Evolutionary conservation across 2,113 vertebrate species (phyloP).

Genomic region (Numida meleagris): DNA sequence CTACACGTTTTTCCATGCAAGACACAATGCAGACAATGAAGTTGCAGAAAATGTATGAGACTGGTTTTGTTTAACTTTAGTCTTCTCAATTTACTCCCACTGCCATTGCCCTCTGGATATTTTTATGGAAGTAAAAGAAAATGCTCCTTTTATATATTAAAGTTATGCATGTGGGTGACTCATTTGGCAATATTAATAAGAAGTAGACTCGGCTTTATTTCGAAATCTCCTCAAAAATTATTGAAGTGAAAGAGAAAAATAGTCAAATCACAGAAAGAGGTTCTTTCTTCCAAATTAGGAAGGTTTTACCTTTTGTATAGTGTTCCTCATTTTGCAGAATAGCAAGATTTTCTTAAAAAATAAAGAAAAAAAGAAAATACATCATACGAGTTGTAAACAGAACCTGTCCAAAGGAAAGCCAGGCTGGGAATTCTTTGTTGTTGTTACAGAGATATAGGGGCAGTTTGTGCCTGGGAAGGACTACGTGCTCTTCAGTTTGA

Average conservation of each 20-base stretch:
- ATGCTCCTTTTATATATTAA: slow-evolving; percentile 15
- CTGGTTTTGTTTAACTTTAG: slow-evolving; percentile 58
- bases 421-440: not conserved
- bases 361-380: not conserved
- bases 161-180: not conserved
- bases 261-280: not conserved
- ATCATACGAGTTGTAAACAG: not conserved
- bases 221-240: slow-evolving; percentile 7
- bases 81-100: slow-evolving; percentile 54
- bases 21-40: slow-evolving; percentile 26
- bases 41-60: slow-evolving; percentile 1
- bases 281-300: not conserved
- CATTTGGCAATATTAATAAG: slow-evolving; percentile 15
- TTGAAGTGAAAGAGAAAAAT: not conserved
- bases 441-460: not conserved
- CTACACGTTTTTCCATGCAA: not conserved
- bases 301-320: not conserved
- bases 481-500: not conserved
- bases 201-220: slow-evolving; percentile 10
- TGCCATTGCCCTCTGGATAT: slow-evolving; percentile 55
- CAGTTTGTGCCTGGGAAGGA: not conserved
- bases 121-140: slow-evolving; percentile 46
- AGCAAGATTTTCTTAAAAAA: not conserved
- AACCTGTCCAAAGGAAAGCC: not conserved
- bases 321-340: not conserved